Evolutionary conservation across 37 sponge, comb jelly and placozoan species (phyloP), one percentile per base, ranked within the genome.

Genomic region (Mnemiopsis leidyi): DNA sequence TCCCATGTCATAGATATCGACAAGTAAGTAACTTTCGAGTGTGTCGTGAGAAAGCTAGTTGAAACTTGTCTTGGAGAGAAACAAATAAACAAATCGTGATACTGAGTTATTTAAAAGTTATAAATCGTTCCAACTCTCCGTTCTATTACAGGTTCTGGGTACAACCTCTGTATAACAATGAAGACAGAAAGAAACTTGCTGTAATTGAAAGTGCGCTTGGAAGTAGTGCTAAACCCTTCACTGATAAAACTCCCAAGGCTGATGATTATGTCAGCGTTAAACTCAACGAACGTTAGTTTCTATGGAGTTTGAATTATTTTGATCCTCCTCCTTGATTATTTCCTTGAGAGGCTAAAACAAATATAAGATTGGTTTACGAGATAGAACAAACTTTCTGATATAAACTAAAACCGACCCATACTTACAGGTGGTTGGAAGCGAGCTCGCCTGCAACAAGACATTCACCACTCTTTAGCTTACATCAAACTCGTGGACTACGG

Each of bases 81-180:
- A n/a, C n/a, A n/a, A n/a, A n/a, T n/a, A n/a, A n/a, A n/a, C n/a
- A n/a, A n/a, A n/a, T n/a, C n/a, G n/a, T n/a, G n/a, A n/a, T n/a
- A n/a, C n/a, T n/a, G n/a, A n/a, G n/a, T n/a, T n/a, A n/a, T n/a
- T n/a, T n/a, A n/a, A n/a, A n/a, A n/a, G n/a, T n/a, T n/a, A n/a
- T n/a, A n/a, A n/a, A n/a, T n/a, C n/a, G n/a, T n/a, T n/a, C n/a
- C n/a, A n/a, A n/a, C n/a, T n/a, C n/a, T n/a, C n/a, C n/a, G n/a
- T n/a, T n/a, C n/a, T n/a, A n/a, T n/a, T n/a, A n/a, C 90, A 85
- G 90, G 26, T 85, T 85, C 61, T 85, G 90, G 90, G 90, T 85
- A 33, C 61, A 40, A 3, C 90, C 90, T 3, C 3, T 40, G 0
- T 40, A 85, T 33, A 85, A 85, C 61, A 13, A 28, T 2, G 90